A percentile compares a stretch with the other conserved stretches of the same genome.
Conservation (phyloP, 1,140 invertebrate species). For the Teleogryllus occipitalis region DNA sequence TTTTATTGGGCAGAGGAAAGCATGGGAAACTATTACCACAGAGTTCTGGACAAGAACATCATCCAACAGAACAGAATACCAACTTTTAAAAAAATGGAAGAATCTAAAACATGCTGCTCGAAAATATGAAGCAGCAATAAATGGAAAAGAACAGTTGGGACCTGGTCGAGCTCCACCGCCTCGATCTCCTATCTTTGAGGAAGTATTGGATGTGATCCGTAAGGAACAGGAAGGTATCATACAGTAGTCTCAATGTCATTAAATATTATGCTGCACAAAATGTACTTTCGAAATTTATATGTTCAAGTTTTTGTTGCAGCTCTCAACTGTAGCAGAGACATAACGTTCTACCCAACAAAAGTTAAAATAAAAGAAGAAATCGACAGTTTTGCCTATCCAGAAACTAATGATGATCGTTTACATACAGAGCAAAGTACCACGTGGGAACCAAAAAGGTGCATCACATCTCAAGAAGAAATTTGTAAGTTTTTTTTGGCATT, state of each 20-base stretch:
- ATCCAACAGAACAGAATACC: neutral
- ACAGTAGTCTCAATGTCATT: neutral
- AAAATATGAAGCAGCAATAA: neutral
- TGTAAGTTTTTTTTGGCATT: neutral
- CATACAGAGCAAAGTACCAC: neutral
- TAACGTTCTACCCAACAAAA: neutral
- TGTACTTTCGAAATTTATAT: neutral
- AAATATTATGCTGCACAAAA: neutral
- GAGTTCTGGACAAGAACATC: neutral
- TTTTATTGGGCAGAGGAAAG: neutral
- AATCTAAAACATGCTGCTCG: neutral
- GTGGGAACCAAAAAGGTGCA: neutral
- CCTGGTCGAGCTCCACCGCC: neutral
- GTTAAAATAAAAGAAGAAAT: neutral
- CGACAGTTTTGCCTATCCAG: neutral
- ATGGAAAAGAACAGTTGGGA: neutral
- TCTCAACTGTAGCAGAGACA: neutral
- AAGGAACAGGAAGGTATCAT: neutral
- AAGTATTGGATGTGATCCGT: neutral
- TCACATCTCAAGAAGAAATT: neutral
- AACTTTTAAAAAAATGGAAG: neutral
- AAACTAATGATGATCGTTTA: neutral
- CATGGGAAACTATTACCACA: neutral
- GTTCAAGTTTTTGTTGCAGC: neutral
- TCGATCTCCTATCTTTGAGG: neutral